These are phyloP conservation scores for Netelia virgata DNA, from an alignment of 2,888 invertebrate genomes.

Conservation along the genomic window DNA sequence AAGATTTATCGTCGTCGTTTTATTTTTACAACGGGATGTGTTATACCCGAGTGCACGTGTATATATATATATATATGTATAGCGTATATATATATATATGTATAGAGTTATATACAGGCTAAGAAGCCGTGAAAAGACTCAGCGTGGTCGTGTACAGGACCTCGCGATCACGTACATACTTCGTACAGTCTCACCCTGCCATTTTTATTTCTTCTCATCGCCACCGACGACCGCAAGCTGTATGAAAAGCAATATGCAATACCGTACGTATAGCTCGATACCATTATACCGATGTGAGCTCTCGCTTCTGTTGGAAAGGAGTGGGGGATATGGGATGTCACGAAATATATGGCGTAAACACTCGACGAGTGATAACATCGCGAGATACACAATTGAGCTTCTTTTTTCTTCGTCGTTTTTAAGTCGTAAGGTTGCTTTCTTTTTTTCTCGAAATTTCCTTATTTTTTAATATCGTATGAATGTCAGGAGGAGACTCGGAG, in stretches of 20 bases:
- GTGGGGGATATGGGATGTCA: too few relatives aligned
- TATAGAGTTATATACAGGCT: background rate
- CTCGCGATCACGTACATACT: constrained; percentile 29
- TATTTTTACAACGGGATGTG: constrained; percentile 64
- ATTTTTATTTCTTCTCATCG: constrained; percentile 11
- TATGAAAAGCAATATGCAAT: background rate
- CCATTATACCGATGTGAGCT: too few relatives aligned
- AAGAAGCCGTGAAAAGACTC: constrained; percentile 33
- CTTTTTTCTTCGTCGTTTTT: too few relatives aligned
- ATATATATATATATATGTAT: constrained; percentile 27
- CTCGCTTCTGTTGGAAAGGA: too few relatives aligned
- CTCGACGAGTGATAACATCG: too few relatives aligned
- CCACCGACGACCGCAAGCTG: constrained; percentile 6
- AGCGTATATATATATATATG: constrained; percentile 13
- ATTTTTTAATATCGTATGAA: too few relatives aligned
- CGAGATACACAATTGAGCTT: too few relatives aligned
- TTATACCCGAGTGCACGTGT: constrained; percentile 27
- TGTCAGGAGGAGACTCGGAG: too few relatives aligned
- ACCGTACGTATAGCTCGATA: too few relatives aligned
- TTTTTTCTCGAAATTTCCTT: too few relatives aligned
- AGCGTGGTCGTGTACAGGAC: constrained; percentile 29
- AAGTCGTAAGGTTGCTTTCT: too few relatives aligned
- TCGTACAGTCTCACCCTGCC: background rate
- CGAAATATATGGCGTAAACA: too few relatives aligned
- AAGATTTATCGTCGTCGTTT: constrained; percentile 64